Evolutionary conservation across 2,888 invertebrate species (phyloP).

Genomic region (Aporophyla lueneburgensis): DNA sequence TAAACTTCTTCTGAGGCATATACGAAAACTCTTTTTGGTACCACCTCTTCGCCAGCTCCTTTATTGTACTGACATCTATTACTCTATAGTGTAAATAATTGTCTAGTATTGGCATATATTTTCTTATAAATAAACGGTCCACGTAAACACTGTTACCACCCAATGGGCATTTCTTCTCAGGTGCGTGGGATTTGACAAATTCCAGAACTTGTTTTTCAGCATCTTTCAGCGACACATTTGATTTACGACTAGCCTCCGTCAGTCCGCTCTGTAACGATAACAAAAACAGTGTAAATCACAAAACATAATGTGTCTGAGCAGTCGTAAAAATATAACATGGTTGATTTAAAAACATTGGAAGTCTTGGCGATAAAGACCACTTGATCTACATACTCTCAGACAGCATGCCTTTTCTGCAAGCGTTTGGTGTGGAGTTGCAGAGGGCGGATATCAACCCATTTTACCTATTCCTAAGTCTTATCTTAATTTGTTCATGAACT

Average conservation of each 20-base stretch:
- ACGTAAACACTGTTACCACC: constrained; percentile 97
- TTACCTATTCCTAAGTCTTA: no score
- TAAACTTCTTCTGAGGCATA: constrained; percentile 92
- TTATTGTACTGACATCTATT: constrained; percentile 97
- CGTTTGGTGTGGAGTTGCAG: no score
- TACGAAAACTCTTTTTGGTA: constrained; percentile 90
- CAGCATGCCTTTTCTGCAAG: no score
- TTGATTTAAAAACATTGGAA: no score
- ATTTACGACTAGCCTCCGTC: constrained; percentile 93
- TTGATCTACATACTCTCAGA: no score
- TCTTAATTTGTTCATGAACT: no score
- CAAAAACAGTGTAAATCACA: constrained; percentile 31
- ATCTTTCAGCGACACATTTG: constrained; percentile 91
- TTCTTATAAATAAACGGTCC: constrained; percentile 95
- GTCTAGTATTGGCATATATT: constrained; percentile 95
- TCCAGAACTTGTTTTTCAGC: constrained; percentile 94
- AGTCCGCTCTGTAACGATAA: constrained; percentile 94
- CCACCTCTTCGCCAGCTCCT: constrained; percentile 96
- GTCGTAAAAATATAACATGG: background rate
- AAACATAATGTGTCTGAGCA: background rate
- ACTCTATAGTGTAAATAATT: constrained; percentile 97
- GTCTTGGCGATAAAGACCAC: no score
- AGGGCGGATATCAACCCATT: no score
- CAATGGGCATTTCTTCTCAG: constrained; percentile 92
- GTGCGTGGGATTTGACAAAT: constrained; percentile 92